A percentile compares a stretch with the other conserved stretches of the same genome.
phyloP scores from a whole-genome alignment of 2,888 invertebrate species.

The Oscheius onirici region DNA sequence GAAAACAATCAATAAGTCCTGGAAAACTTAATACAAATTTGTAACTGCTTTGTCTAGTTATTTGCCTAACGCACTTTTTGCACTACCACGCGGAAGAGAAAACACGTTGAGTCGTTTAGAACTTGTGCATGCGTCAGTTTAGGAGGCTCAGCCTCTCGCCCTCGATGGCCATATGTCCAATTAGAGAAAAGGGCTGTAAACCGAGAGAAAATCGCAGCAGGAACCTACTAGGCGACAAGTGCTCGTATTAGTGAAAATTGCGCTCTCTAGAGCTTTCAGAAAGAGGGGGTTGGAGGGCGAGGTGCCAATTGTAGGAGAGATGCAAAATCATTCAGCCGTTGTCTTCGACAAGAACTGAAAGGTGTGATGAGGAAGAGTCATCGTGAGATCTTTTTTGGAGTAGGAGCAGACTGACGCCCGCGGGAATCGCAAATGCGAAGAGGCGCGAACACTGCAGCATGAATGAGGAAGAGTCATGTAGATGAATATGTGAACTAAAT shows the following conservation, averaged over 20 bases:
- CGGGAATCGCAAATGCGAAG: constrained; percentile 1
- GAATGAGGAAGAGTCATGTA: no score
- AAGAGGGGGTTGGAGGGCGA: neutral
- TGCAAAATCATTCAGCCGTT: neutral
- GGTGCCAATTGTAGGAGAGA: no score
- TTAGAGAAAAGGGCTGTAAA: constrained; percentile 9
- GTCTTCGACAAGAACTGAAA: neutral
- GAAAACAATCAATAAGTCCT: no score
- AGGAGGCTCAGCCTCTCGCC: neutral
- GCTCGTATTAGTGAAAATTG: constrained; percentile 26
- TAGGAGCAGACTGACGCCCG: neutral
- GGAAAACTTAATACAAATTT: no score
- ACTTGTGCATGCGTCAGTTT: constrained; percentile 13
- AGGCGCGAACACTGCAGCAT: neutral
- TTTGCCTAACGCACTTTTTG: neutral
- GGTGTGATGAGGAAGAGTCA: neutral
- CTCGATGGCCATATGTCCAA: constrained; percentile 2
- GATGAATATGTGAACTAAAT: no score
- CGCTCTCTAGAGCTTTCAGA: neutral
- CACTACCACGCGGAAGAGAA: neutral
- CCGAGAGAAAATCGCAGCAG: neutral
- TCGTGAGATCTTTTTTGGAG: neutral
- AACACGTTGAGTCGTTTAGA: neutral
- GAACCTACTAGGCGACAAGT: constrained; percentile 4
- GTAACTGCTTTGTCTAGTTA: no score